These are phyloP conservation scores for Motacilla tschutschensis DNA, from an alignment of 2,113 vertebrate species.

Conservation along the genomic window DNA sequence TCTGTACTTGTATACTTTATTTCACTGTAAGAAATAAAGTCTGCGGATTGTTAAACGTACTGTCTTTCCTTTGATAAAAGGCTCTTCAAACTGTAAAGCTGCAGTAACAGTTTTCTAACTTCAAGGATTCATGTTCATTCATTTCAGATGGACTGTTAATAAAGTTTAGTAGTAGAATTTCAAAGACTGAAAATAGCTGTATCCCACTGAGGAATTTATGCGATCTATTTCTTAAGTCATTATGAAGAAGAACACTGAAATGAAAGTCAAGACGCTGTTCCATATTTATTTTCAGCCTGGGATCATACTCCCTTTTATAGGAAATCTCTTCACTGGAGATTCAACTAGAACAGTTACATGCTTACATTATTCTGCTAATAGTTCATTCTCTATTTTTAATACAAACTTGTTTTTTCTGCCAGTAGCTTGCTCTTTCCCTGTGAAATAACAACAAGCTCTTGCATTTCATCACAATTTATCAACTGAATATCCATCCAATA, in stretches of 20 bases:
- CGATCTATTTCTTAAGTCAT: constrained; percentile 37
- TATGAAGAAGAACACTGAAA: background rate
- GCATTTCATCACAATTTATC: background rate
- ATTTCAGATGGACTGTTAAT: constrained; percentile 57
- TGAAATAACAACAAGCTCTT: background rate
- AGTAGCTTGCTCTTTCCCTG: background rate
- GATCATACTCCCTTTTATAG: constrained; percentile 35
- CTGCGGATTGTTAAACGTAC: background rate
- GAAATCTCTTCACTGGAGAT: constrained; percentile 35
- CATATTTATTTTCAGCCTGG: constrained; percentile 48
- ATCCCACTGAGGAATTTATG: constrained; percentile 35
- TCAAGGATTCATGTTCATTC: constrained; percentile 50
- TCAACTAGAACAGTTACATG: constrained; percentile 9
- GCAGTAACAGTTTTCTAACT: constrained; percentile 54
- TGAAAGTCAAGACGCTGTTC: constrained; percentile 21
- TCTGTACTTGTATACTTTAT: background rate
- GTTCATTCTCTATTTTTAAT: constrained; percentile 54
- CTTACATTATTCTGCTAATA: constrained; percentile 14
- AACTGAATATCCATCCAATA: background rate
- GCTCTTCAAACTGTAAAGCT: constrained; percentile 37
- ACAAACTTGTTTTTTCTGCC: background rate
- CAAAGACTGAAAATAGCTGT: constrained; percentile 60
- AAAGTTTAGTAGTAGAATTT: constrained; percentile 57
- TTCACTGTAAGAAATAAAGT: background rate
- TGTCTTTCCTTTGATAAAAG: background rate